A percentile compares a stretch with the other conserved stretches of the same genome.
Evolutionary conservation across 2,888 invertebrate genomes (phyloP).

Genomic region (Callyntrura sp.): DNA sequence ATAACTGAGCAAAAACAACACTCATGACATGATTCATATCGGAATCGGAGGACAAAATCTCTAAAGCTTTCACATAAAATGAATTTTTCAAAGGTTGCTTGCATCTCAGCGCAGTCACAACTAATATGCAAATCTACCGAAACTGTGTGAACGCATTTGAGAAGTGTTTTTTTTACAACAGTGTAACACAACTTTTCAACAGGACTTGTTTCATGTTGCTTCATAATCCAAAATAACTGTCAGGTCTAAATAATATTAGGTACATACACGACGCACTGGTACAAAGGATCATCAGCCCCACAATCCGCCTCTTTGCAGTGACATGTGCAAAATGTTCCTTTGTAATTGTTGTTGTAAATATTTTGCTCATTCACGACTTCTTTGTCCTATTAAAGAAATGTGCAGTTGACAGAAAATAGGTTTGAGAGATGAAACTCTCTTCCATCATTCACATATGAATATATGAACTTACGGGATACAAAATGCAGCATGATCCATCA

Average conservation of each 20-base stretch:
- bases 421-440: not conserved
- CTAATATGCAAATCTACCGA: too few species aligned
- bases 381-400: constrained; percentile 86
- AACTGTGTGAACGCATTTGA: not conserved
- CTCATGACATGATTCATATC: constrained; percentile 51
- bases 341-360: constrained; percentile 96
- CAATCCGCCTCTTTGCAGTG: constrained; percentile 97
- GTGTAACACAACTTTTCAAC: constrained; percentile 25
- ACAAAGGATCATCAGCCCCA: constrained; percentile 90
- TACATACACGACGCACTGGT: constrained; percentile 85
- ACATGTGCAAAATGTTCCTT: constrained; percentile 96
- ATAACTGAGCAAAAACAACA: constrained; percentile 46
- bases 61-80: constrained; percentile 22
- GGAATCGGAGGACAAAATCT: constrained; percentile 34
- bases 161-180: not conserved
- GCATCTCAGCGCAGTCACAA: too few species aligned
- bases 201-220: too few species aligned
- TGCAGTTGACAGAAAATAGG: too few species aligned
- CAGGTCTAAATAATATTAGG: too few species aligned
- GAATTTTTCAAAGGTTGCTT: not conserved
- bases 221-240: too few species aligned
- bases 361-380: constrained; percentile 90
- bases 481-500: constrained; percentile 88
- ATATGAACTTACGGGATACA: constrained; percentile 87
- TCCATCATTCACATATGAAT: too few species aligned